Evolutionary conservation across 2,888 invertebrate species (phyloP).

Genomic region (Acrobasis consociella): DNA sequence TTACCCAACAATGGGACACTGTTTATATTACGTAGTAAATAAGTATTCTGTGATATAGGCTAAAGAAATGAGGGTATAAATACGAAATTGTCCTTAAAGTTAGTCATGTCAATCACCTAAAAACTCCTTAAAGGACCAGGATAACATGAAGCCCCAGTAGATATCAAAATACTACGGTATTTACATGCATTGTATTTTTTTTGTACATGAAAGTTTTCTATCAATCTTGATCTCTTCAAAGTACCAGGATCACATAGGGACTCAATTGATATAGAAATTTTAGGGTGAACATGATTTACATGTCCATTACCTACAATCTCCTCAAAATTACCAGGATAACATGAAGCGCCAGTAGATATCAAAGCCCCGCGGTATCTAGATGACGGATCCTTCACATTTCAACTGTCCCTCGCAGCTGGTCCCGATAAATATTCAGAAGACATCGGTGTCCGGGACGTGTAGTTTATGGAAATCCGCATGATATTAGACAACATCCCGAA

Average conservation of each 20-base stretch:
- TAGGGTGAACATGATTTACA: no score
- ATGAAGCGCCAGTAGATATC: not conserved
- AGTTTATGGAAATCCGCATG: conserved; percentile 16
- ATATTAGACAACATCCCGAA: conserved; percentile 8
- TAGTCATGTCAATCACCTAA: no score
- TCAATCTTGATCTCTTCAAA: not conserved
- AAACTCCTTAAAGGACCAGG: not conserved
- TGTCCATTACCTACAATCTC: no score
- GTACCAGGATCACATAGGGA: not conserved
- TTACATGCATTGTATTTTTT: no score
- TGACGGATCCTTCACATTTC: conserved; percentile 40
- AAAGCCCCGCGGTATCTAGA: not conserved
- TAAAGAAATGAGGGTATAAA: no score
- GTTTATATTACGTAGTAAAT: no score
- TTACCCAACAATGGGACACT: not conserved
- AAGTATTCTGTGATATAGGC: no score
- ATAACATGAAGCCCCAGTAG: not conserved
- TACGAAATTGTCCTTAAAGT: no score
- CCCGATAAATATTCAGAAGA: conserved; percentile 58
- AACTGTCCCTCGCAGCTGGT: conserved; percentile 44
- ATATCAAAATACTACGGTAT: no score
- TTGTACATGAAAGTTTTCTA: no score
- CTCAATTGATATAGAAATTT: no score
- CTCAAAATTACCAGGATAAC: not conserved
- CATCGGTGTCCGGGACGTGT: conserved; percentile 31